These are phyloP conservation scores for Branchellion lobata DNA, from an alignment of 2,888 invertebrate species.

Conservation along the genomic window DNA sequence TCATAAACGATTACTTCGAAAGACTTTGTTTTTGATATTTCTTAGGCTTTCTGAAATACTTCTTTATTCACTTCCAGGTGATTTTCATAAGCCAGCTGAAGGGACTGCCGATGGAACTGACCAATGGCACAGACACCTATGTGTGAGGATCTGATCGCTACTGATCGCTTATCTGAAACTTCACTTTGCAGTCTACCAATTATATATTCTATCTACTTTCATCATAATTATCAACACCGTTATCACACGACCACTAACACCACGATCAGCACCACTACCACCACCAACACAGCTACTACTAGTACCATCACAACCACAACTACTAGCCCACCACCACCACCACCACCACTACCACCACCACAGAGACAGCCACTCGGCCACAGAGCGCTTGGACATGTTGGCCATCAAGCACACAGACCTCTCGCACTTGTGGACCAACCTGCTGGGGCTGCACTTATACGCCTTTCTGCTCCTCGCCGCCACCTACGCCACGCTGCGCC, in stretches of 20 bases:
- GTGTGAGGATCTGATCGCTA: neutral
- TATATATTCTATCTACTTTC: too few relatives aligned
- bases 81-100: slow-evolving; percentile 10
- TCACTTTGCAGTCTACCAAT: too few relatives aligned
- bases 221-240: too few relatives aligned
- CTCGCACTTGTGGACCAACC: neutral
- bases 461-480: neutral
- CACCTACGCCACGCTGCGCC: neutral
- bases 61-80: neutral
- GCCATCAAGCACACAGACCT: neutral
- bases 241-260: neutral
- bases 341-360: neutral
- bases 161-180: too few relatives aligned
- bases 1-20: too few relatives aligned
- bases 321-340: too few relatives aligned
- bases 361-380: slow-evolving; percentile 13
- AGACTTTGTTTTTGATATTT: too few relatives aligned
- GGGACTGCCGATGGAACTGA: neutral
- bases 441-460: slow-evolving; percentile 7
- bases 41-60: too few relatives aligned
- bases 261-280: too few relatives aligned
- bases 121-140: neutral
- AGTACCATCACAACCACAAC: too few relatives aligned
- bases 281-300: too few relatives aligned
- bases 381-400: neutral